These are phyloP conservation scores for Meda fulgida DNA, from an alignment of 2,797 vertebrate species.

Conservation along the genomic window DNA sequence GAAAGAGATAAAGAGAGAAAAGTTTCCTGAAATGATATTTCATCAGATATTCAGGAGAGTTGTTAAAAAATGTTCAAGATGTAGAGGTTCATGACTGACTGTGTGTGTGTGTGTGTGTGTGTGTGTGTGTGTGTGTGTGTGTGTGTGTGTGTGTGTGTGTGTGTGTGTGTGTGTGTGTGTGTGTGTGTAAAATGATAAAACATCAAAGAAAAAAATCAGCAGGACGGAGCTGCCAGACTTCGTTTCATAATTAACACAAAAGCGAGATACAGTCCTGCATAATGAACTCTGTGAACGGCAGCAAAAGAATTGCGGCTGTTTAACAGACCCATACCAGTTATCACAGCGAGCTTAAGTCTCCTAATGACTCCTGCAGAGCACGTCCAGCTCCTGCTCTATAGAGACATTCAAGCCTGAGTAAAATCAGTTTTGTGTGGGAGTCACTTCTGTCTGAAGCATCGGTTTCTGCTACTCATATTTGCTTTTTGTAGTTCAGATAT, in stretches of 20 bases:
- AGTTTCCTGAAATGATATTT: background rate
- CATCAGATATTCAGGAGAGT: slow-evolving; percentile 5
- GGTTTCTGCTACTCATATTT: slow-evolving; percentile 41
- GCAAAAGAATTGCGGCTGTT: slow-evolving; percentile 20
- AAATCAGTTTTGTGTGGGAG: slow-evolving; percentile 31
- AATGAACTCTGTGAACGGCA: slow-evolving; percentile 47
- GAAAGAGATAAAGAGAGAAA: background rate
- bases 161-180: background rate
- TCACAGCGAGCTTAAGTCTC: background rate
- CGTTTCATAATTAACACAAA: slow-evolving; percentile 55
- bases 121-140: background rate
- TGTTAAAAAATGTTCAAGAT: slow-evolving; percentile 24
- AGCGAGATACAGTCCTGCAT: slow-evolving; percentile 50
- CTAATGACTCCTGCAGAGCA: slow-evolving; percentile 26
- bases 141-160: background rate
- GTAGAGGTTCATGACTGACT: slow-evolving; percentile 2
- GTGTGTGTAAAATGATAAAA: slow-evolving; percentile 36
- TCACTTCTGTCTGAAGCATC: slow-evolving; percentile 43
- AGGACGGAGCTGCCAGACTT: slow-evolving; percentile 46
- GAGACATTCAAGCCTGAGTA: slow-evolving; percentile 12
- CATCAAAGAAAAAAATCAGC: slow-evolving; percentile 42
- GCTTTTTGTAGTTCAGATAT: background rate
- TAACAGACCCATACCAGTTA: slow-evolving; percentile 28
- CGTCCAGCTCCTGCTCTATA: slow-evolving; percentile 12
- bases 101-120: background rate